A percentile compares a stretch with the other conserved stretches of the same genome.
phyloP scores from a whole-genome alignment of 2,113 vertebrate genomes.

The Cardinalis cardinalis region DNA sequence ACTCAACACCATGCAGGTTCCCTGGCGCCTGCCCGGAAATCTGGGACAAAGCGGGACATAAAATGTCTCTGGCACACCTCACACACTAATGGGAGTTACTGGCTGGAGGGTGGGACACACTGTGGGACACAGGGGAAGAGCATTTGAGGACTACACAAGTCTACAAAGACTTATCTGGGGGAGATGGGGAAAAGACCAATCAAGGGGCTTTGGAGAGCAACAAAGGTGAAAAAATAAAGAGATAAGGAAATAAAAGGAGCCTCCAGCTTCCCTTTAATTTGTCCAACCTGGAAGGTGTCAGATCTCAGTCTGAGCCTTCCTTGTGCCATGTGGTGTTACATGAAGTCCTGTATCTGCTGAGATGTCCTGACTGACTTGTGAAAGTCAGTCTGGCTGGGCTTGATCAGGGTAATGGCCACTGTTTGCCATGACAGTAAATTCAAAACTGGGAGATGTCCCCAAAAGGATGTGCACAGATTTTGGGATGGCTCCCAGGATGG shows the following conservation, averaged over 20 bases:
- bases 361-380: background rate
- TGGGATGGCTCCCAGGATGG: background rate
- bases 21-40: background rate
- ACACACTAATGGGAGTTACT: background rate
- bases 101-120: background rate
- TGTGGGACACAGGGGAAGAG: background rate
- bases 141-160: background rate
- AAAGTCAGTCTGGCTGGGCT: background rate
- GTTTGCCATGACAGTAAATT: background rate
- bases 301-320: background rate
- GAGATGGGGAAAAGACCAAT: background rate
- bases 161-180: background rate
- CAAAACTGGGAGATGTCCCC: background rate
- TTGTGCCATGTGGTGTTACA: background rate
- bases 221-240: background rate
- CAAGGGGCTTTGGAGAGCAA: background rate
- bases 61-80: background rate
- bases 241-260: background rate
- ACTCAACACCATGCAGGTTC: background rate
- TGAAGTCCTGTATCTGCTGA: background rate
- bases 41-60: background rate
- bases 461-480: background rate
- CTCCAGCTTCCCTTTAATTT: background rate
- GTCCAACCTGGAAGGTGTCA: background rate
- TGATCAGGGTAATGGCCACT: fast-evolving